Evolutionary conservation across 2,797 vertebrate species (phyloP), one percentile per base, ranked within the genome.

Genomic region (Emydoidea blandingii): DNA sequence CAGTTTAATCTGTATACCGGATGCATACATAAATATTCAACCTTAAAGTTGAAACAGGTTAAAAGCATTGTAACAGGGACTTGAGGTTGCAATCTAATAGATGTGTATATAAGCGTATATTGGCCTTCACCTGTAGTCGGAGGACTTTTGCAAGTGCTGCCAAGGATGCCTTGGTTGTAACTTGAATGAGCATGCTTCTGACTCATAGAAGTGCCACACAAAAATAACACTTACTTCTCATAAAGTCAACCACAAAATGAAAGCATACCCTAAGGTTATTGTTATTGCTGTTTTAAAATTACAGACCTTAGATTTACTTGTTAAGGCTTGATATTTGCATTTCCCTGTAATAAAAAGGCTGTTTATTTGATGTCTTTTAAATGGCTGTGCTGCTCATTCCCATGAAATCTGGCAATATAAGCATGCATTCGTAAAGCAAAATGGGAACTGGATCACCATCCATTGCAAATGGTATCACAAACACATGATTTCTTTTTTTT

Each of bases 261-360:
- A 96, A 97, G 96, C 89, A 92, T 92, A 96, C 92, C 96, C 94
- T 96, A 84, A 97, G 95, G 95, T 98, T 97, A 96, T 97, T 98
- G 96, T 97, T 98, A 97, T 95, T 96, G 90, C 95, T 89, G 86
- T 92, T 97, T 98, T 97, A 97, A 97, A 97, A 98, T 97, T 97
- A 95, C 86, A 97, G 92, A 96, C 96, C 94, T 92, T 97, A 96
- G 86, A 96, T 98, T 98, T 98, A 97, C 97, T 97, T 97, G 97
- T 97, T 97, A 98, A 98, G 96, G 92, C 95, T 97, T 97, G 96
- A 95, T 98, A 98, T 98, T 98, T 98, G 97, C 92, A 97, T 97
- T 95, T 97, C 59, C 6, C 83, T 96, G 88, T 97, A 97, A 97
- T 97, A 95, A 98, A 97, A 97, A 96, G 92, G 93, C 97, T 97